Base-by-base conservation (phyloP, 2,797 vertebrate species). In the Chromis chromis region DNA sequence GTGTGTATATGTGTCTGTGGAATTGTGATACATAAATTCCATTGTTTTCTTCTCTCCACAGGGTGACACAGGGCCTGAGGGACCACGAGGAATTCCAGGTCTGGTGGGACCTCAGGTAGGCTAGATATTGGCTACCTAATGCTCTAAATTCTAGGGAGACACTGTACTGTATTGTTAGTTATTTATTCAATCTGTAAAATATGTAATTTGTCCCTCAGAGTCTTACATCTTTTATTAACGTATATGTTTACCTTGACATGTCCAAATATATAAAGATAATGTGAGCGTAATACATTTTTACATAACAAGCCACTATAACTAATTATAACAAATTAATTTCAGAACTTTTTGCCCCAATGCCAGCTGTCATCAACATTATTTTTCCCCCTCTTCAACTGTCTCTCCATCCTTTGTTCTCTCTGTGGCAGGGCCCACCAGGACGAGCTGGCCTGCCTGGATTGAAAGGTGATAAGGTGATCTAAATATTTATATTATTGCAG, bases 391-490 rank as follows among this genome's bases (percentile, higher is more conserved):
- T 59, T 56, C 19, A n/a, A 17, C 49, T 39, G 42, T 62, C 27
- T 31, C 40, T 44, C 53, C 42, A 13, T 39, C 49, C 50, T 46
- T 48, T 74, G 56, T 13, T 79, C 70, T 90, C 65, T 74, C 70
- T 86, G 80, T 88, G 78, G 73, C 90, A 99, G 98, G 98, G 98
- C 88, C 95, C 96, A 83, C 90, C 92, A 54, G 98, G 97, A 91
- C 96, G 93, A 91, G 90, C 88, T 76, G 97, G 98, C 87, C 96
- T 95, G 86, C 94, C 96, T 94, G 98, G 98, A 99, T 96, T 99
- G 97, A 99, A 99, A 99, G 98, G 98, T 99, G 98, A 99, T 99
- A 99, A 99, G 98, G 98, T 99, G 98, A 99, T 96, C 96, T 98
- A 97, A 98, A 96, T 97, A 95, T 96, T 99, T 96, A 90, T 90